These are phyloP conservation scores for Sapayoa aenigma DNA, from an alignment of 2,113 vertebrate genomes.

Conservation along the genomic window DNA sequence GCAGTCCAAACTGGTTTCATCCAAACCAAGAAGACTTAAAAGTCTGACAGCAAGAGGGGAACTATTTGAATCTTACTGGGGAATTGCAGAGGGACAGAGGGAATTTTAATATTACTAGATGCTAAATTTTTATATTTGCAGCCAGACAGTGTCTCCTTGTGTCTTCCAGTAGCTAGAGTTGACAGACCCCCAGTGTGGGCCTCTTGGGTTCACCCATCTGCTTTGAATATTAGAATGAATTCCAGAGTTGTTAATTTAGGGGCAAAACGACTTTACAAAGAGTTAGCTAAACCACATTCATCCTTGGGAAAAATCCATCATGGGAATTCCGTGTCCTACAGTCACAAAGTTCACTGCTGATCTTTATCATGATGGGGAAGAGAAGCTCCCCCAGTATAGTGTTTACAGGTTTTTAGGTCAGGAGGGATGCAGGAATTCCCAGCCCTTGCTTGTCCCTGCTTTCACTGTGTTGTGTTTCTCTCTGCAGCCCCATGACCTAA, in stretches of 20 bases:
- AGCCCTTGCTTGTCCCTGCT: background rate
- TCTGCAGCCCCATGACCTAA: background rate
- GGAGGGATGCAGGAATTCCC: background rate
- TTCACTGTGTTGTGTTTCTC: background rate
- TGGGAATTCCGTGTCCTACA: background rate
- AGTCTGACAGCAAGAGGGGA: background rate
- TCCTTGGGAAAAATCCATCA: background rate
- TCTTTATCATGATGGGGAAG: accelerated
- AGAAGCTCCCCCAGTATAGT: background rate
- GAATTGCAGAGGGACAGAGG: background rate
- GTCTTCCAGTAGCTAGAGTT: background rate
- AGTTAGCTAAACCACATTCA: background rate
- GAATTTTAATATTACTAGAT: background rate
- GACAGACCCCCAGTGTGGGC: background rate
- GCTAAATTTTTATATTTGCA: background rate
- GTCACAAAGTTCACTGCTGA: background rate
- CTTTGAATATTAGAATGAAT: background rate
- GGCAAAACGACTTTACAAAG: background rate
- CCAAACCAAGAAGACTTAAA: background rate
- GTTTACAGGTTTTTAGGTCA: background rate
- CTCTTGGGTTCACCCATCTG: background rate
- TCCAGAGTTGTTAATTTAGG: background rate
- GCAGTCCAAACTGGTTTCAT: background rate
- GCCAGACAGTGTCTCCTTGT: background rate
- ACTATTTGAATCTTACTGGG: background rate